These are phyloP conservation scores for Yponomeuta cagnagella DNA, from an alignment of 2,888 invertebrate genomes.

Conservation along the genomic window DNA sequence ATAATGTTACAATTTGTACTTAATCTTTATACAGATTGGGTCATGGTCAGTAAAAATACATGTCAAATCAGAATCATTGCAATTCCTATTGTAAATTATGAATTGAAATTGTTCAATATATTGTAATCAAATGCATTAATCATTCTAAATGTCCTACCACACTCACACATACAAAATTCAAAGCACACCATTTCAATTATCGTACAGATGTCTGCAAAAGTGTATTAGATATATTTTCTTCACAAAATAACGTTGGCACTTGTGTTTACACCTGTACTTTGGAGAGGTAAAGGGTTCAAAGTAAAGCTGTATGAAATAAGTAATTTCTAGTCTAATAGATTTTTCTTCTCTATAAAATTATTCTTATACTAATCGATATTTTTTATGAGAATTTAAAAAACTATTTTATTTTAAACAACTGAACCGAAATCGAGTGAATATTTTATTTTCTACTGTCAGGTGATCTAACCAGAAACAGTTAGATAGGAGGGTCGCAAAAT, in stretches of 20 bases:
- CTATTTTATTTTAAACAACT: not conserved
- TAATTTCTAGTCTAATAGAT: conserved; percentile 2
- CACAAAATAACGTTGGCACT: not conserved
- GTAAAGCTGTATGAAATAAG: conserved; percentile 2
- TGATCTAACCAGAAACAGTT: too few relatives aligned
- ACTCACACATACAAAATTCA: not conserved
- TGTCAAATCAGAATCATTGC: not conserved
- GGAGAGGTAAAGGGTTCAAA: not conserved
- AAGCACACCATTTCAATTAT: not conserved
- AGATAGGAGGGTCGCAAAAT: too few relatives aligned
- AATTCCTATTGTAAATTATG: not conserved
- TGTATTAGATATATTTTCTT: not conserved
- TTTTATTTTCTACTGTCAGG: too few relatives aligned
- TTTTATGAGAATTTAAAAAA: not conserved
- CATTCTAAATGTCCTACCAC: conserved; percentile 3
- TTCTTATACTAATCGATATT: not conserved
- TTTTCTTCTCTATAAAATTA: not conserved
- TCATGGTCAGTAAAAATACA: conserved; percentile 32
- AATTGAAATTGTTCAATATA: not conserved
- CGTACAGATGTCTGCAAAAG: not conserved
- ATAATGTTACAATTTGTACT: conserved; percentile 41
- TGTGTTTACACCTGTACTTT: not conserved
- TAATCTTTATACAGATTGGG: conserved; percentile 31
- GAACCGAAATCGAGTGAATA: not conserved
- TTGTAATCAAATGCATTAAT: not conserved